Evolutionary conservation across 2,113 vertebrate species (phyloP), one percentile per base, ranked within the genome.

Genomic region (Melierax canorus): DNA sequence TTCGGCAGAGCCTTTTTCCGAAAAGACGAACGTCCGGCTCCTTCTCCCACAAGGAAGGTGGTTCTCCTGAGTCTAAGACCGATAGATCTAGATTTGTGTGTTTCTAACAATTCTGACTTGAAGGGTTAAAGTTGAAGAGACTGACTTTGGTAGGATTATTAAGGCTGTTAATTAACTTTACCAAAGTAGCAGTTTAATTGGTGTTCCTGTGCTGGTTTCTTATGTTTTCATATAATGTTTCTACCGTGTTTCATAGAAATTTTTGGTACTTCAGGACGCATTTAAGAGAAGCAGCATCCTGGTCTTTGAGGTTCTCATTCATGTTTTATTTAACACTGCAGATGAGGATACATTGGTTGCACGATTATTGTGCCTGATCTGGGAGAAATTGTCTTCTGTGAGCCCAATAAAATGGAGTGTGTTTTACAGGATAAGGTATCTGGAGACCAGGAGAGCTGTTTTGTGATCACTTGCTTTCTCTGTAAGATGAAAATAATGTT

Each of bases 321-420:
- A 4, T 34, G 4, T 75, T 85, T 79, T 62, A 36, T 75, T 85
- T 73, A 53, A 45, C 5, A 2, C 32, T 78, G 36, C 32, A 38
- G 21, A 12, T 36, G 46, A 83, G 59, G 71, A 79, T 67, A 58
- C 36, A 38, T 38, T 76, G 55, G 15, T 90, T 62, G 62, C 10
- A 38, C 45, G 20, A 16, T 3, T 77, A 7, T 12, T 30, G 11
- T 36, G 34, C 17, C 97, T 99, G 46, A 22, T 72, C 58, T 88
- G 50, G 50, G 67, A 76, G 90, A 64, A 46, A 27, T 17, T 45
- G 26, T 60, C 17, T 76, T 63, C 41, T 59, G 39, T 69, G 50
- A 93, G 38, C 15, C 59, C 6, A 18, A 8, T 11, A 26, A 24
- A 62, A n/a, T 38, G 30, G 30, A 77, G 23, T 21, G 8, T 86